Conservation (phyloP, 2,888 invertebrate genomes). For the Hirtodrosophila histrioides region DNA sequence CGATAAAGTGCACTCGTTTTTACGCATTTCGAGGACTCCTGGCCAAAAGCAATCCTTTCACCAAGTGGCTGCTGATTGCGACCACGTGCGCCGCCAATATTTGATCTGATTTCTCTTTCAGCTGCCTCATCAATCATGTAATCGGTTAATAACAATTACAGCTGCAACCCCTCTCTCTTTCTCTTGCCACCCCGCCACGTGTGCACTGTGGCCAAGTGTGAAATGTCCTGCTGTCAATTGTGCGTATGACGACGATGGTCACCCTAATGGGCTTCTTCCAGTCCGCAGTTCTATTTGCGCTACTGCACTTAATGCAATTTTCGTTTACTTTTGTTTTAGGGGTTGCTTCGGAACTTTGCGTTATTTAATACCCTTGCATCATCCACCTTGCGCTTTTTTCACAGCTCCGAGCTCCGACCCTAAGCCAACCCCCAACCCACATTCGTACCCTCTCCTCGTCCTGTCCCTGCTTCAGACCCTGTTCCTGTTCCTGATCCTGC, state of each 20-base stretch:
- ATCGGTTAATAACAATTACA: constrained; percentile 67
- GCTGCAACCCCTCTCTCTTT: constrained; percentile 15
- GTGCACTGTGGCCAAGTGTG: constrained; percentile 61
- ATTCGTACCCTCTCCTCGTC: not conserved
- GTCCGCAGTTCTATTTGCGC: constrained; percentile 8
- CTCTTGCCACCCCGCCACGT: constrained; percentile 48
- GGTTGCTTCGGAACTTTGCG: constrained; percentile 52
- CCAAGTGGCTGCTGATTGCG: constrained; percentile 46
- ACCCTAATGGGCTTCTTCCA: constrained; percentile 49
- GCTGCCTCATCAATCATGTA: constrained; percentile 65
- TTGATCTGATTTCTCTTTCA: constrained; percentile 1
- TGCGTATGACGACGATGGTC: constrained; percentile 56
- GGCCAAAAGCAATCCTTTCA: constrained; percentile 24
- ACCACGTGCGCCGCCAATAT: constrained; percentile 51
- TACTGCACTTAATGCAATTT: constrained; percentile 73
- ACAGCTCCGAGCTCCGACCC: not conserved
- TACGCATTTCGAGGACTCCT: constrained; percentile 1
- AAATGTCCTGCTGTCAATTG: constrained; percentile 70
- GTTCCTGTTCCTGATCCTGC: constrained; percentile 17
- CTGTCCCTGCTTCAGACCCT: not conserved
- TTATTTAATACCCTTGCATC: constrained; percentile 74
- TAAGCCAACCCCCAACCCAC: constrained; percentile 28
- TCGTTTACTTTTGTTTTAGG: constrained; percentile 64
- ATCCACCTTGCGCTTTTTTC: constrained; percentile 75
- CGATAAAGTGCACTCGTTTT: constrained; percentile 7